Base-by-base conservation (phyloP, 2,797 vertebrate species). In the Peromyscus attwateri region DNA sequence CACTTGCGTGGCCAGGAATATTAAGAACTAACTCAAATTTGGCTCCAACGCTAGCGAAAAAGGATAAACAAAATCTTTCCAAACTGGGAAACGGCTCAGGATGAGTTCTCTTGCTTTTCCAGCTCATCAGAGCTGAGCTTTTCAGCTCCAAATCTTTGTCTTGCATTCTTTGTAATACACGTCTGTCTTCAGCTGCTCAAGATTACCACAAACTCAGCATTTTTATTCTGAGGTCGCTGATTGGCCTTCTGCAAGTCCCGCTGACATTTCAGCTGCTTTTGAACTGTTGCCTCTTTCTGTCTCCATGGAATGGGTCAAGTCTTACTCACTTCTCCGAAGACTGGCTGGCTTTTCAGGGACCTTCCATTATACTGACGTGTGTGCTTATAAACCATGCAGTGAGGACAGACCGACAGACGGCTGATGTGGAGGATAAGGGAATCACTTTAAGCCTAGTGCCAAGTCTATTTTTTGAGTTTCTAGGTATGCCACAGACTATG, bases 41-140 rank as follows among this genome's bases (percentile, higher is more conserved):
- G 93, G 89, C 95, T 96, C 83, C 34, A 80, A 70, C 31, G 84
- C 70, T 37, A 88, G 83, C 64, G 34, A 70, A 87, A 93, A 95
- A 96, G 75, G 46, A 52, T 96, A 98, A 97, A 93, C 83, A 97
- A 96, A 87, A 52, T 75, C 75, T 94, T 92, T 95, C 96, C 91
- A 83, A 96, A 93, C 46, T 84, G 76, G 76, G 89, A 92, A 94
- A 82, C 25, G 40, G 55, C 27, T 95, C 75, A 71, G 79, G 89
- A 92, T 94, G 91, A 73, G 89, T 95, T 97, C 95, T 92, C 83
- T 94, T 96, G 87, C 52, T 37, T 97, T 95, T 80, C 87, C 75
- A 97, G 37, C 34, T 89, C 91, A 93, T 92, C 93, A 68, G 80
- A 87, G 64, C 92, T 81, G 64, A 95, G 71, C 52, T 71, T 95